Percentiles rank a stretch among this genome's conserved stretches.
These are phyloP conservation scores for Cynopterus brachyotis DNA, from an alignment of 2,113 vertebrate species.

Conservation along the genomic window DNA sequence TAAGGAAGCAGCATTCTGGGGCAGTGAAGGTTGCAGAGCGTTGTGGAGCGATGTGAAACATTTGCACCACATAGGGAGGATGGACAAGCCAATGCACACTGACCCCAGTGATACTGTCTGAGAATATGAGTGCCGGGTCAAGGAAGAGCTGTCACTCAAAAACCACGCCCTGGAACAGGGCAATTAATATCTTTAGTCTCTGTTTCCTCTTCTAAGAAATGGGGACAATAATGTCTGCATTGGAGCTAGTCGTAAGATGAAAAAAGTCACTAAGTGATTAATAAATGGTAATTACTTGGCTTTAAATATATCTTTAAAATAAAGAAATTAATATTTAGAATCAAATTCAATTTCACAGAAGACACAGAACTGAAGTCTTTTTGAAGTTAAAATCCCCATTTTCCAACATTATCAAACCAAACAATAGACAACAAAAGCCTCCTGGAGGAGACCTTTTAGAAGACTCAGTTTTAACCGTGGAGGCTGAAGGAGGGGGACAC, in stretches of 20 bases:
- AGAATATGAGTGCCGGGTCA: neutral
- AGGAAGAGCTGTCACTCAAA: neutral
- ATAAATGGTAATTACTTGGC: neutral
- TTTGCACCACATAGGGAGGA: no score
- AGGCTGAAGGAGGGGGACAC: neutral
- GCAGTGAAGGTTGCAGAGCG: neutral
- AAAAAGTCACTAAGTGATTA: neutral
- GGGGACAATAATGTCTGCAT: neutral
- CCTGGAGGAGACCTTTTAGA: constrained; percentile 40
- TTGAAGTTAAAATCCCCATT: constrained; percentile 20
- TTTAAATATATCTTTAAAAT: constrained; percentile 29
- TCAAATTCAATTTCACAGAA: neutral
- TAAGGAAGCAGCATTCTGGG: neutral
- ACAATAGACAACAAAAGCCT: constrained; percentile 32
- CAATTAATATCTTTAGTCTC: neutral
- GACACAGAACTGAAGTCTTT: neutral
- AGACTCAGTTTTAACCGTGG: neutral
- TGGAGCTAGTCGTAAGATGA: neutral
- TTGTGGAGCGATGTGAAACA: neutral
- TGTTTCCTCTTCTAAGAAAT: neutral
- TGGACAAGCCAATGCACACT: neutral
- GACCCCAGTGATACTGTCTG: neutral
- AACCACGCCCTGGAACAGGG: neutral
- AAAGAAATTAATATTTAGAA: constrained; percentile 1
- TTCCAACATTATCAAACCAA: constrained; percentile 40